phyloP scores from a whole-genome alignment of 2,113 vertebrate species.

The Tamias sibiricus region DNA sequence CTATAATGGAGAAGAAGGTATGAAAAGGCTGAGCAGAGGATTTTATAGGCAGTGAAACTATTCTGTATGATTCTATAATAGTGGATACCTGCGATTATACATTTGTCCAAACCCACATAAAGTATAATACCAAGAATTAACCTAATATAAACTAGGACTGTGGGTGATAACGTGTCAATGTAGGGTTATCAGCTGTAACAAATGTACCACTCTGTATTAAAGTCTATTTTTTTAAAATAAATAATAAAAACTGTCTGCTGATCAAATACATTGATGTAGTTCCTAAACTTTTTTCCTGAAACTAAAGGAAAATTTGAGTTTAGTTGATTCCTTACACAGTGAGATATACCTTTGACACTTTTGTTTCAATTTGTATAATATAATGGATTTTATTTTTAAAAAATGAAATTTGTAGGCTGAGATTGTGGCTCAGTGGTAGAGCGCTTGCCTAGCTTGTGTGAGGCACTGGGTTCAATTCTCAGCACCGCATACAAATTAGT shows the following conservation, averaged over 20 bases:
- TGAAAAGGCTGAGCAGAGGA: neutral
- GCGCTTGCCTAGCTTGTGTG: no score
- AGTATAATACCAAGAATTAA: neutral
- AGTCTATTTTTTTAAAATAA: neutral
- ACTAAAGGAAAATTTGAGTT: neutral
- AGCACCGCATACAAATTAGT: no score
- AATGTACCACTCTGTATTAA: neutral
- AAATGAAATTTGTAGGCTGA: neutral
- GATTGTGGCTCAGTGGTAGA: no score
- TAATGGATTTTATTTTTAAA: conserved; percentile 22
- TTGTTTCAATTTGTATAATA: neutral
- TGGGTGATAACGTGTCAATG: neutral
- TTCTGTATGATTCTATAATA: neutral
- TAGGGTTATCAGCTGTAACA: neutral
- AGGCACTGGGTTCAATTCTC: no score
- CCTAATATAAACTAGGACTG: neutral
- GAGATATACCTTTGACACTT: conserved; percentile 12
- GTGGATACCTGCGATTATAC: neutral
- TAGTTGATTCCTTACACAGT: neutral
- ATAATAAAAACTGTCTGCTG: neutral
- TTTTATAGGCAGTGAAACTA: neutral
- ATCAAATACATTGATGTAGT: neutral
- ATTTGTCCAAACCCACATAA: neutral
- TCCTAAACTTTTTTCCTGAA: neutral
- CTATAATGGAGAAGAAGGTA: neutral